Evolutionary conservation across 2,113 vertebrate genomes (phyloP), one percentile per base, ranked within the genome.

Genomic region (Ploceus nigricollis): DNA sequence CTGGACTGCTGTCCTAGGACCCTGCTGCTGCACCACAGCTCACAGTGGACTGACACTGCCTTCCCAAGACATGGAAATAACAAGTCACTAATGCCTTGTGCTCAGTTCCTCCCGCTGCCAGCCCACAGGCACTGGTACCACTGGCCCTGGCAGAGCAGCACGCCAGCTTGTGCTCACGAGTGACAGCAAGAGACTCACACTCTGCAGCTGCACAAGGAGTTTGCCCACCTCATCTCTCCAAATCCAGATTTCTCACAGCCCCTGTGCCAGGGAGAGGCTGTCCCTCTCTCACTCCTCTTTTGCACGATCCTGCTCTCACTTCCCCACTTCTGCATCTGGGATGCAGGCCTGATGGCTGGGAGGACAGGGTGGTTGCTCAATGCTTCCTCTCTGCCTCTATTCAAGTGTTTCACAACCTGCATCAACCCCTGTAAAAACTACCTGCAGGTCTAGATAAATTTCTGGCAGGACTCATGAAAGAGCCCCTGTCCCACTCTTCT

Each of bases 1-100:
- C 15, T 35, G 58, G 30, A n/a, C 37, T 7, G 11, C 61, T 64
- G 28, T 45, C 27, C 72, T 23, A 30, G 30, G 35, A 54, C 17
- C 19, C 35, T 50, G 51, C 48, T 71, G 47, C 81, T 60, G 53
- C 33, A 31, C n/a, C 20, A 24, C 19, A 33, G 13, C 68, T 73
- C 13, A 0, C 40, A 10, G 40, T 11, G 28, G 31, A 28, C 5
- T 11, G 53, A 7, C 50, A 4, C 2, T 35, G n/a, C 19, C 17
- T 57, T 50, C 73, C 60, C 45, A 72, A 73, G 24, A 48, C 45
- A 48, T 11, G 37, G 58, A 60, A 94, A n/a, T 20, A 48, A 50
- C 0, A 0, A 83, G 25, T 14, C 12, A 9, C 37, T 21, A 12
- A 18, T 0, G 11, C 40, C 7, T 50, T 7, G 3, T 47, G 48